Percentiles rank a stretch among this genome's conserved stretches.
phyloP scores from a whole-genome alignment of 2,797 vertebrate species.

The Ptychadena robeensis region DNA sequence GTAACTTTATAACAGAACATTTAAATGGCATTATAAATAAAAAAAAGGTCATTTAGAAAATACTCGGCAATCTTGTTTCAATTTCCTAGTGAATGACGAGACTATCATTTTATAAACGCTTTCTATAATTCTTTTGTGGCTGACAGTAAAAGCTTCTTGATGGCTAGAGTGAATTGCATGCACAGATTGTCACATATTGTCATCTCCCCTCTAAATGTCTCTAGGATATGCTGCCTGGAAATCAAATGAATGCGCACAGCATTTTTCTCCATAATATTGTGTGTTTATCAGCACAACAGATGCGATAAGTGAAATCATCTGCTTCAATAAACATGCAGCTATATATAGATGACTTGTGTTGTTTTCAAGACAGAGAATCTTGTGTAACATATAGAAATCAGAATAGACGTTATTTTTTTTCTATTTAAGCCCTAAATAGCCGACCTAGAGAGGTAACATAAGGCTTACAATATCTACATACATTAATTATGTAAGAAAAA shows the following conservation, averaged over 20 bases:
- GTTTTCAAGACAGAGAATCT: not conserved
- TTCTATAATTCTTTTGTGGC: not conserved
- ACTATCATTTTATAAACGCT: not conserved
- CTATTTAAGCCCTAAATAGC: not conserved
- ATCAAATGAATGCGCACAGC: not conserved
- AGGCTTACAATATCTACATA: not conserved
- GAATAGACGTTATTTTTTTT: not conserved
- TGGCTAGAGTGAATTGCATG: not conserved
- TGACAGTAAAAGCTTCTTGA: not conserved
- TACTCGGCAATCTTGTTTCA: not conserved
- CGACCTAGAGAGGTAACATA: not conserved
- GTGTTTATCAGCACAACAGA: conserved; percentile 2
- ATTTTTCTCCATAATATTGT: not conserved
- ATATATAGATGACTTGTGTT: not conserved
- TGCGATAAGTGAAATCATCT: conserved; percentile 3
- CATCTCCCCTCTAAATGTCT: not conserved
- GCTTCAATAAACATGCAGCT: not conserved
- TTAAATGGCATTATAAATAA: not conserved
- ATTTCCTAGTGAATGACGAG: not conserved
- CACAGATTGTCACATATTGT: not conserved
- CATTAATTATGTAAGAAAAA: not conserved
- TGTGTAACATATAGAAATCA: not conserved
- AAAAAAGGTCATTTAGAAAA: not conserved
- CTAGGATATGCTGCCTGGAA: conserved; percentile 20
- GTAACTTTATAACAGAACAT: not conserved